These are phyloP conservation scores for Coenonympha arcania DNA, from an alignment of 2,888 invertebrate species.

Conservation along the genomic window DNA sequence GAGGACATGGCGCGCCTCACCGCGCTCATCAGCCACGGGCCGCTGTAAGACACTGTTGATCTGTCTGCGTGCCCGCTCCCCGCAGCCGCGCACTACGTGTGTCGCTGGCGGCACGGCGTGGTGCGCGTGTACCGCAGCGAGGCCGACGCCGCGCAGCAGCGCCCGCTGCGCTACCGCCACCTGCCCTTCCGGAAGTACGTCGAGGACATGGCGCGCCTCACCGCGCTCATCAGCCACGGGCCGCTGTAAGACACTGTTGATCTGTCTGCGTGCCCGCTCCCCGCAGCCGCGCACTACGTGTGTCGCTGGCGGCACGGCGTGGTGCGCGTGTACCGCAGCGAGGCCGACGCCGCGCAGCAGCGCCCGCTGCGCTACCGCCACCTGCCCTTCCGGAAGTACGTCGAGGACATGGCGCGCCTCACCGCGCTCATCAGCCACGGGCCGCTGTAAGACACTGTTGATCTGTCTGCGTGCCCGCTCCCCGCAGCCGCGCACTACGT, in stretches of 20 bases:
- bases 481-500: constrained; percentile 78
- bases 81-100: constrained; percentile 76
- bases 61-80: constrained; percentile 76
- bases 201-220: constrained; percentile 86
- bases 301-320: constrained; percentile 57
- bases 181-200: constrained; percentile 82
- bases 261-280: constrained; percentile 86
- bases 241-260: constrained; percentile 96
- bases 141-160: constrained; percentile 63
- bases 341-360: constrained; percentile 61
- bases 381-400: constrained; percentile 80
- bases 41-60: constrained; percentile 79
- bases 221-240: constrained; percentile 93
- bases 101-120: constrained; percentile 58
- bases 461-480: constrained; percentile 86
- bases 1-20: constrained; percentile 86
- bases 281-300: constrained; percentile 77
- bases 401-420: constrained; percentile 88
- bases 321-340: constrained; percentile 76
- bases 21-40: constrained; percentile 95
- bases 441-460: constrained; percentile 94
- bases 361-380: constrained; percentile 81
- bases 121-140: constrained; percentile 76
- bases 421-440: constrained; percentile 93
- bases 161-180: constrained; percentile 81